A percentile compares a stretch with the other conserved stretches of the same genome.
These are phyloP conservation scores for Schizopygopsis malacanthus DNA, from an alignment of 2,797 vertebrate genomes.

Conservation along the genomic window DNA sequence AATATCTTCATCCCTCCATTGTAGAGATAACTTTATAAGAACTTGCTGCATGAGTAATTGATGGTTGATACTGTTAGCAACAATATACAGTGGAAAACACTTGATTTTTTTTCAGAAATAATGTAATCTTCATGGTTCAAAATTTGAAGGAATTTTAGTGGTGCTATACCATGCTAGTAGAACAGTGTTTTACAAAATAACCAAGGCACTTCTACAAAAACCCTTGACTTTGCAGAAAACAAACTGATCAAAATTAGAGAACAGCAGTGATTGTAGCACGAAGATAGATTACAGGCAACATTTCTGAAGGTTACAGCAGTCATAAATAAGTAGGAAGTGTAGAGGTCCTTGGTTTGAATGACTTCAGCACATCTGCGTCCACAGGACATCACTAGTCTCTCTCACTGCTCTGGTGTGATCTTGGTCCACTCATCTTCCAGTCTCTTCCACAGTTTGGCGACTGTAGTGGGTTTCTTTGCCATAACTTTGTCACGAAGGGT, in stretches of 20 bases:
- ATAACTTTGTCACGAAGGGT: neutral
- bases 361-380: neutral
- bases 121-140: too few species aligned
- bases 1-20: neutral
- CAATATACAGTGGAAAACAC: neutral
- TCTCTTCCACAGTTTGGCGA: neutral
- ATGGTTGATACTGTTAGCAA: neutral
- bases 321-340: too few species aligned
- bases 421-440: neutral
- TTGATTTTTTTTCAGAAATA: too few species aligned
- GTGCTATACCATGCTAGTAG: too few species aligned
- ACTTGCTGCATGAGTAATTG: neutral
- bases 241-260: too few species aligned
- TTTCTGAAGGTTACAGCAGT: too few species aligned
- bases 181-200: too few species aligned
- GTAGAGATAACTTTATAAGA: neutral
- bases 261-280: too few species aligned
- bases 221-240: too few species aligned
- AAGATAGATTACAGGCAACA: too few species aligned
- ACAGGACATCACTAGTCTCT: neutral
- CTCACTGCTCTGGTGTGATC: neutral
- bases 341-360: neutral
- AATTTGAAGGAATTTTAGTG: too few species aligned
- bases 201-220: too few species aligned
- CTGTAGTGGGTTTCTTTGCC: neutral